Base-by-base conservation (phyloP, 2,797 vertebrate species). In the Artibeus lituratus region DNA sequence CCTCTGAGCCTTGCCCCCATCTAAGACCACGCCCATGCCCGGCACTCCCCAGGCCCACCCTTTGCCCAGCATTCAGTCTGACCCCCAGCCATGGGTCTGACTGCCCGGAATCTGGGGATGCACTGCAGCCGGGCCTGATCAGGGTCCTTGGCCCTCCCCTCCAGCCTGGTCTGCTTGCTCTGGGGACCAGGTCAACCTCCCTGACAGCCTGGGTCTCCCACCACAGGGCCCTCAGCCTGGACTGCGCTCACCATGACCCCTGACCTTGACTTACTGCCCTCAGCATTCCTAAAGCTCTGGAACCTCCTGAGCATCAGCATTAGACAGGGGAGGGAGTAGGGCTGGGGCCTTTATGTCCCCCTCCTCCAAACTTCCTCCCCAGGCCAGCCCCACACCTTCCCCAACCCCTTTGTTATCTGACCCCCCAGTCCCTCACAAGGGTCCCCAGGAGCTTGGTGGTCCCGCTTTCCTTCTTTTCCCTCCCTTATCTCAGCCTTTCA, bases 1-100 rank as follows among this genome's bases (percentile, higher is more conserved):
- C 67, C 67, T 81, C 42, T 80, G 82, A 59, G 84, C 92, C 51
- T 70, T 81, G 72, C 72, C 42, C 19, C 39, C 18, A n/a, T 47
- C 59, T 62, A 67, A 44, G 87, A 44, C 83, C 95, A 81, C 90
- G 67, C 90, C 92, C 5, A 0, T 4, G 11, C 72, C 53, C 42
- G 14, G 24, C n/a, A 18, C 65, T 7, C 73, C 12, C 14, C 26
- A 49, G 32, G n/a, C 42, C 83, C 24, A 87, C 37, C 35, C 21
- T 35, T 12, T 14, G 4, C 37, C 49, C 3, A 2, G 49, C 1
- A 72, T n/a, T 70, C 35, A 11, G 2, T 32, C 16, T 4, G 53
- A 39, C 53, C 12, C 32, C 24, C 10, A 37, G 62, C n/a, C 74
- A 51, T 0, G 2, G 18, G 47, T 39, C 21, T 39, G n/a, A 53